Conservation (phyloP, 2,888 invertebrate species). For the Calephelis perditalis region DNA sequence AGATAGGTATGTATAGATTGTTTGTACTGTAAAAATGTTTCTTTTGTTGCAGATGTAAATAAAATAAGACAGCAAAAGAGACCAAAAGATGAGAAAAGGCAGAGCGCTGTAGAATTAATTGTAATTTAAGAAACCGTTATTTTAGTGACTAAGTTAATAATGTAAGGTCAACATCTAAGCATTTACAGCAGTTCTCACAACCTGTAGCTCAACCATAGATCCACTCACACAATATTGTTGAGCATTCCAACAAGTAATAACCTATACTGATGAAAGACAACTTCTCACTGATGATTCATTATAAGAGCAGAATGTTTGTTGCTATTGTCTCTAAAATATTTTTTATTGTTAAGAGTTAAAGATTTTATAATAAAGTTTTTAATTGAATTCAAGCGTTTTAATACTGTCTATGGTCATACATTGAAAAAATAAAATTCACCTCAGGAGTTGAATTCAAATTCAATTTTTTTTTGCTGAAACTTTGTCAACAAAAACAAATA, state of each 20-base stretch:
- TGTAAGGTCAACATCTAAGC: slow-evolving; percentile 55
- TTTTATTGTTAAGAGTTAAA: slow-evolving; percentile 58
- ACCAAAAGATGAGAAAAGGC: slow-evolving; percentile 55
- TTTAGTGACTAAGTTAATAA: slow-evolving; percentile 59
- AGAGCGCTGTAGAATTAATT: slow-evolving; percentile 46
- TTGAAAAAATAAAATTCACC: not conserved
- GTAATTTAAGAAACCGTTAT: slow-evolving; percentile 69
- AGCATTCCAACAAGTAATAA: slow-evolving; percentile 64
- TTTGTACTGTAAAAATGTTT: not conserved
- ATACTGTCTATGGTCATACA: not conserved
- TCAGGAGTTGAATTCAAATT: too few species aligned
- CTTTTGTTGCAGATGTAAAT: slow-evolving; percentile 56
- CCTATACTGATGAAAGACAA: slow-evolving; percentile 59
- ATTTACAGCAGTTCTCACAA: slow-evolving; percentile 44
- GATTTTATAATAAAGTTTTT: slow-evolving; percentile 65
- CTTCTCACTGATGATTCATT: slow-evolving; percentile 26
- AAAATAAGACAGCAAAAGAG: slow-evolving; percentile 48
- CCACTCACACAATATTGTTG: slow-evolving; percentile 43
- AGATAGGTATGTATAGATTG: too few species aligned
- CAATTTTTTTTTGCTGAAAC: too few species aligned
- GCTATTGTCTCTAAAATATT: slow-evolving; percentile 38
- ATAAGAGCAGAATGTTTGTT: slow-evolving; percentile 15
- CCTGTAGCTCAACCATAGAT: not conserved
- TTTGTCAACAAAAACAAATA: too few species aligned
- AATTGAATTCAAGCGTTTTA: slow-evolving; percentile 24